These are phyloP conservation scores for Mus caroli DNA, from an alignment of 2,797 vertebrate species.

Conservation along the genomic window DNA sequence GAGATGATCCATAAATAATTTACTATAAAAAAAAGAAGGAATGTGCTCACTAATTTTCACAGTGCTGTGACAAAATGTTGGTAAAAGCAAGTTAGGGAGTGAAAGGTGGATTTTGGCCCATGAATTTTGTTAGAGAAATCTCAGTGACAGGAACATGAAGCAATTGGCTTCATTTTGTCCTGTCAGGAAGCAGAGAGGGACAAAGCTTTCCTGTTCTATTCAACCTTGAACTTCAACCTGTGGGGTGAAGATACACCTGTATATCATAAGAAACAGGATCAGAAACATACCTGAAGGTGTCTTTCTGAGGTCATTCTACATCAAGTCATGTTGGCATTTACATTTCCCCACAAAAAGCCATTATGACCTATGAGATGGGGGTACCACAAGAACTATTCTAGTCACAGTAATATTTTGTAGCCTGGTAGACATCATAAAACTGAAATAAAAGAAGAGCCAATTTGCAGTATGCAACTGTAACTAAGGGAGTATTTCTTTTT, in stretches of 20 bases:
- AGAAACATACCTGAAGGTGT: background rate
- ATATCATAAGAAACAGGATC: background rate
- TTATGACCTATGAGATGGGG: background rate
- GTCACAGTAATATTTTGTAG: background rate
- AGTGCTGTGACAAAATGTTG: background rate
- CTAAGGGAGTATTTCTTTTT: background rate
- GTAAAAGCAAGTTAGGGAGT: background rate
- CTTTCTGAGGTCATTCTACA: background rate
- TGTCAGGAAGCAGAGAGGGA: background rate
- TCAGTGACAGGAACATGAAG: background rate
- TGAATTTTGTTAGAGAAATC: too few species aligned
- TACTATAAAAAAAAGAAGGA: background rate
- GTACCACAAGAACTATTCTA: background rate
- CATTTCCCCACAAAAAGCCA: background rate
- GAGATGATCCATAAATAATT: slow-evolving; percentile 24
- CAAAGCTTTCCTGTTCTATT: background rate
- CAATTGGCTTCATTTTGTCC: background rate
- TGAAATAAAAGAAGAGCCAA: background rate
- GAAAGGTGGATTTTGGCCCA: background rate
- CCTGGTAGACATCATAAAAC: background rate
- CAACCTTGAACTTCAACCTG: too few species aligned
- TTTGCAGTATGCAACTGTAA: background rate
- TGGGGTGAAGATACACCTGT: background rate
- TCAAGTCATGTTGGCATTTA: background rate
- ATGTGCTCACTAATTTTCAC: background rate